These are phyloP conservation scores for Eidolon dupreanum DNA, from an alignment of 2,797 vertebrate genomes.

Conservation along the genomic window DNA sequence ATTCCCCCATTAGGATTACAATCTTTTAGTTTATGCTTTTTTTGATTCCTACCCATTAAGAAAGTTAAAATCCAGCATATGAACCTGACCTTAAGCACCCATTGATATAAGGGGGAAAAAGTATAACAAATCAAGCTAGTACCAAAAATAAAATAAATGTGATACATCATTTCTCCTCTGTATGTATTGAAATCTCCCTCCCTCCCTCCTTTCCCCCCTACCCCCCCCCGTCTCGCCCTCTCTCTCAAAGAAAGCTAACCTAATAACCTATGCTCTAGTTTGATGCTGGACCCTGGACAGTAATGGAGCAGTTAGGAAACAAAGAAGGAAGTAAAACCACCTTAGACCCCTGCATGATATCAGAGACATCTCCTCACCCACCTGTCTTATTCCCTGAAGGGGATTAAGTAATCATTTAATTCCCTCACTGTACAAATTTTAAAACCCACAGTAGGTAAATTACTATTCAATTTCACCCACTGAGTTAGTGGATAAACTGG, in stretches of 20 bases:
- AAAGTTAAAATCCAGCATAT: slow-evolving; percentile 8
- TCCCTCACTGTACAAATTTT: background rate
- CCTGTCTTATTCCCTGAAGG: background rate
- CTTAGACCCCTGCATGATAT: background rate
- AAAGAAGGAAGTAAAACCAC: background rate
- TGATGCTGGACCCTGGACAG: background rate
- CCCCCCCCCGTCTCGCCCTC: too few species aligned
- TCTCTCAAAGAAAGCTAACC: background rate
- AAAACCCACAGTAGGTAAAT: slow-evolving; percentile 6
- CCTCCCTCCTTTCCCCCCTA: background rate
- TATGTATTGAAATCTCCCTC: background rate
- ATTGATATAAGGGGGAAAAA: background rate
- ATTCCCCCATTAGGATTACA: background rate
- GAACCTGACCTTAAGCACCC: background rate
- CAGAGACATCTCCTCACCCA: too few species aligned
- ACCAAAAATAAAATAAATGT: background rate
- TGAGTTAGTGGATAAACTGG: background rate
- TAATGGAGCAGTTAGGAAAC: background rate
- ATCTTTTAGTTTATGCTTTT: background rate
- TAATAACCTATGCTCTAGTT: background rate
- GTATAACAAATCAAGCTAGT: slow-evolving; percentile 22
- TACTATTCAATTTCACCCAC: background rate
- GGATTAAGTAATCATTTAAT: slow-evolving; percentile 23
- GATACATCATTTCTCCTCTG: background rate
- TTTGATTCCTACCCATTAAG: background rate